phyloP scores from a whole-genome alignment of 2,797 vertebrate species.

The Sebastes umbrosus region DNA sequence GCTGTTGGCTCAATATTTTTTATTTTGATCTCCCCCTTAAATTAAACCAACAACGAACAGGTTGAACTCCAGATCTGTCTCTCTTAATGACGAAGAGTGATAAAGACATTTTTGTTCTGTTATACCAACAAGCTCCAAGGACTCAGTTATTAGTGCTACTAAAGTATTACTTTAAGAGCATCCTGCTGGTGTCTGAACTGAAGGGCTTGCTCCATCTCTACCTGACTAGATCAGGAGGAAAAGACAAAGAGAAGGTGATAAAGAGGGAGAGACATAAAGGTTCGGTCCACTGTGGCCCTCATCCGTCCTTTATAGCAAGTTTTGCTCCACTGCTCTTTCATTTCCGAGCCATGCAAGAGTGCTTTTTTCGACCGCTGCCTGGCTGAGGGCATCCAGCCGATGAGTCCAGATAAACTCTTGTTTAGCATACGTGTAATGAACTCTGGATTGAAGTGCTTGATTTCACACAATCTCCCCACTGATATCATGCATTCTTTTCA shows the following conservation, averaged over 20 bases:
- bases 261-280: neutral
- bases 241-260: neutral
- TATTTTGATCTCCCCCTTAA: constrained; percentile 17
- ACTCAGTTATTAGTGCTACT: constrained; percentile 21
- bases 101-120: constrained; percentile 29
- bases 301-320: constrained; percentile 7
- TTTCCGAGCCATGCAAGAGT: constrained; percentile 38
- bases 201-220: constrained; percentile 20
- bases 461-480: constrained; percentile 6
- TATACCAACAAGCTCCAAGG: constrained; percentile 23
- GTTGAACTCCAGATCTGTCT: constrained; percentile 15
- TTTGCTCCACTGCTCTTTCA: neutral
- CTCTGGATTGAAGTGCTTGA: constrained; percentile 40
- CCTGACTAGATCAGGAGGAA: constrained; percentile 32
- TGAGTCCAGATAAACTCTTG: constrained; percentile 47
- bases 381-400: constrained; percentile 7
- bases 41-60: constrained; percentile 26
- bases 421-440: constrained; percentile 43
- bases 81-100: constrained; percentile 1
- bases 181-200: constrained; percentile 24
- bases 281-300: constrained; percentile 12
- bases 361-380: constrained; percentile 14
- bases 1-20: constrained; percentile 23
- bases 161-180: constrained; percentile 19
- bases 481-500: constrained; percentile 20